Percentiles rank a stretch among this genome's conserved stretches.
Evolutionary conservation across 64 coral and sea anemone genomes (phyloP).

Genomic region (Pocillopora verrucosa): DNA sequence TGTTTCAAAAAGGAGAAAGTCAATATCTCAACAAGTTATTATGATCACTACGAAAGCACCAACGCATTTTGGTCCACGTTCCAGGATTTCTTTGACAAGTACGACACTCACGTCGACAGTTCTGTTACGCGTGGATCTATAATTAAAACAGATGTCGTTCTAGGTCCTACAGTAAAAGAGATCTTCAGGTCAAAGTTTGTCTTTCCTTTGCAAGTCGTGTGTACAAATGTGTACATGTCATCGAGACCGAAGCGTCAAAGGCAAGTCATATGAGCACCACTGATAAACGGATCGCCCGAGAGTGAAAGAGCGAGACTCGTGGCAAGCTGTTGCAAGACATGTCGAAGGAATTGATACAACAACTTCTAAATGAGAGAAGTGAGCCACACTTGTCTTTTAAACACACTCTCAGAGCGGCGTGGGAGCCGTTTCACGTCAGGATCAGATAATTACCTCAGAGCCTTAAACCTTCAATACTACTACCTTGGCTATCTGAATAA

Average conservation of each 20-base stretch:
- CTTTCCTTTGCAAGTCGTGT: neutral
- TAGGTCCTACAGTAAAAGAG: neutral
- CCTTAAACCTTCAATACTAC: conserved; percentile 48
- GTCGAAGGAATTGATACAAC: conserved; percentile 27
- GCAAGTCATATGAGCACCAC: too few relatives aligned
- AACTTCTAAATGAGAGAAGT: conserved; percentile 44
- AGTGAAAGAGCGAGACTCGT: conserved; percentile 38
- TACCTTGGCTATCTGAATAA: conserved; percentile 35
- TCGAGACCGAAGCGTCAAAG: neutral
- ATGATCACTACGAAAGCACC: neutral
- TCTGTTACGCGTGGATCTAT: neutral
- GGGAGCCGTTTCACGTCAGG: conserved; percentile 1
- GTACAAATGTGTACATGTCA: neutral
- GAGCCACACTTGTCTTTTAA: neutral
- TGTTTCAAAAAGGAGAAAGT: neutral
- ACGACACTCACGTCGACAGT: conserved; percentile 52
- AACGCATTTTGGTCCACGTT: neutral
- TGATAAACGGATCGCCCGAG: neutral
- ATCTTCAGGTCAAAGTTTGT: conserved; percentile 16
- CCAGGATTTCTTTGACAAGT: conserved; percentile 30
- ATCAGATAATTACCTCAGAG: conserved; percentile 2
- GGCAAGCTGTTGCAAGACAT: neutral
- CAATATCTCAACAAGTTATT: too few relatives aligned
- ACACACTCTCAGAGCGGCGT: conserved; percentile 38
- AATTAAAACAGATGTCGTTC: neutral